Evolutionary conservation across 2,797 vertebrate species (phyloP), one percentile per base, ranked within the genome.

Genomic region (Danio kyathit): DNA sequence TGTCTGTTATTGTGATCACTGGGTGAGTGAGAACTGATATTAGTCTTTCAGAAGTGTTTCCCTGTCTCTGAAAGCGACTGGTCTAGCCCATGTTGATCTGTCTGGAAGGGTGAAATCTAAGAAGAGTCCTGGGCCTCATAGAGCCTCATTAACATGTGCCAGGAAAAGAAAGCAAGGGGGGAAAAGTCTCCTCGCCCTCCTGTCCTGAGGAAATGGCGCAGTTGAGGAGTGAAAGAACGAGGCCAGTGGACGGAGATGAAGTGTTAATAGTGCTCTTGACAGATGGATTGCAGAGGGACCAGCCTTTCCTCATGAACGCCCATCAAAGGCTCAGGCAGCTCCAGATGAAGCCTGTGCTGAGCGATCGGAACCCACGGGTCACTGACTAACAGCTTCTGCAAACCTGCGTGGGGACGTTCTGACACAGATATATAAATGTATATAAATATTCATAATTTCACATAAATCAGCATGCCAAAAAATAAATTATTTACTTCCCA

Each of bases 201-300:
- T 81, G 77, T 83, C 82, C 86, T 83, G 79, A 83, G 82, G 83
- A 85, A 85, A 77, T 46, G 0, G 72, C 73, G 80, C 59, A 44
- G 69, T 60, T 80, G 43, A 85, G 57, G n/a, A 79, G 82, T 73
- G 71, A 78, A 48, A 82, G 71, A 82, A 61, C 1, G 57, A 77
- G 64, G 74, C 51, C 48, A 65, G 5, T 19, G 17, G 56, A 65
- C 78, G 63, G 56, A 51, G 84, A 90, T 88, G 86, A 90, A 88
- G 90, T 87, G 89, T 85, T 91, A 91, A 92, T 85, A 86, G 88
- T 90, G 86, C 84, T 71, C 51, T 46, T 81, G 84, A 87, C 84
- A 83, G 84, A 87, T 65, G 82, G 78, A 82, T 88, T 85, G 87
- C 83, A 83, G 86, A 89, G 88, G 88, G 86, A 87, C 79, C 43